Conservation (phyloP, 2,113 vertebrate genomes). For the Epinephelus fuscoguttatus region DNA sequence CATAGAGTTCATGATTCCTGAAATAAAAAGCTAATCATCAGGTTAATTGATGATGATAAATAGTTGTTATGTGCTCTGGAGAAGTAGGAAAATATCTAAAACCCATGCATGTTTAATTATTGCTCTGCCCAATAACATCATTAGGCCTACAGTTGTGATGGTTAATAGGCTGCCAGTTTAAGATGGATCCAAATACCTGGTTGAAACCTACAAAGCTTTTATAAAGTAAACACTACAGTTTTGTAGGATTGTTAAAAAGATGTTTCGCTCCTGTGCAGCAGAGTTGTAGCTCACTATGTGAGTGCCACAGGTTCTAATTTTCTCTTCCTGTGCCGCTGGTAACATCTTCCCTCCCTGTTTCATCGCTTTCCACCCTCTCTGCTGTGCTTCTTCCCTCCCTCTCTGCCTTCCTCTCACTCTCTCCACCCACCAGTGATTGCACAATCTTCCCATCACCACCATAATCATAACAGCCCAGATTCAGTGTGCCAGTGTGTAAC, state of each 20-base stretch:
- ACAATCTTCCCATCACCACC: conserved; percentile 75
- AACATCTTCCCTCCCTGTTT: conserved; percentile 51
- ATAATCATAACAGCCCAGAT: conserved; percentile 68
- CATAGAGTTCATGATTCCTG: neutral
- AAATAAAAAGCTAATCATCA: neutral
- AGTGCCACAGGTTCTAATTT: conserved; percentile 49
- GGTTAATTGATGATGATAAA: neutral
- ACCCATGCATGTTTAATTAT: neutral
- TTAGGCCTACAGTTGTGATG: too few species aligned
- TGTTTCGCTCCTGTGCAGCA: neutral
- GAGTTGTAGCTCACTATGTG: conserved; percentile 12
- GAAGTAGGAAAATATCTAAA: neutral
- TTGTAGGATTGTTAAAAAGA: conserved; percentile 25
- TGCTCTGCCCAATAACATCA: neutral
- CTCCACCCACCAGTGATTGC: conserved; percentile 72
- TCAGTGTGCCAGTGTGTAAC: conserved; percentile 64
- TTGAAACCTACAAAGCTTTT: neutral
- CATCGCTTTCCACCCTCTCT: conserved; percentile 42
- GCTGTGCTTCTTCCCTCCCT: conserved; percentile 50
- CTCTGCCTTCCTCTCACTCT: conserved; percentile 46
- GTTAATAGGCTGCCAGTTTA: neutral
- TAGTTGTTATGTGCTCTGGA: too few species aligned
- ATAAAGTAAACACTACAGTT: neutral
- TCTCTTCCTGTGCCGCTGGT: conserved; percentile 26
- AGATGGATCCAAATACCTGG: neutral